Conservation (phyloP, 2,113 vertebrate species). For the Thamnaconus septentrionalis region DNA sequence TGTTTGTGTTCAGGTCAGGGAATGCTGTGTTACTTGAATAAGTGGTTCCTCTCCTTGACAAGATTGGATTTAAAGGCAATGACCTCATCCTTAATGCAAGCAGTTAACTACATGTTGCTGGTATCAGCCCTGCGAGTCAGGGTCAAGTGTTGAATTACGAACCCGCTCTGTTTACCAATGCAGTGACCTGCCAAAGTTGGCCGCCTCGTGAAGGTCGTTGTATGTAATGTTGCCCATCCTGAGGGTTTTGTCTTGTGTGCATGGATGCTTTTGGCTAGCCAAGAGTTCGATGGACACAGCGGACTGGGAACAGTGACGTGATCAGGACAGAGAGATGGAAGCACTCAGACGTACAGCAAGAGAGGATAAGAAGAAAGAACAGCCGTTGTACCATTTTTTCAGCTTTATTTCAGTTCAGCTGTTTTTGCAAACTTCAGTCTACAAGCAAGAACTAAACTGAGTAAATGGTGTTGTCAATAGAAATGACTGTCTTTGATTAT, state of each 20-base stretch:
- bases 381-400: too few species aligned
- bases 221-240: not conserved
- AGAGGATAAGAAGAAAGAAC: too few species aligned
- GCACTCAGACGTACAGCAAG: not conserved
- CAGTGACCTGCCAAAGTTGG: conserved; percentile 8
- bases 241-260: not conserved
- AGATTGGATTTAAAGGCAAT: conserved; percentile 32
- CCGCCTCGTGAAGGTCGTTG: conserved; percentile 17
- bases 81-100: conserved; percentile 33
- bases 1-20: conserved; percentile 29
- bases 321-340: conserved; percentile 1
- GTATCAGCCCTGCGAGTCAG: not conserved
- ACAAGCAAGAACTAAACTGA: too few species aligned
- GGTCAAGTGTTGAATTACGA: conserved; percentile 10
- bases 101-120: not conserved
- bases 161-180: conserved; percentile 18
- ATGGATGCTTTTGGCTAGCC: not conserved
- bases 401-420: too few species aligned
- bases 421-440: too few species aligned
- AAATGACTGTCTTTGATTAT: too few species aligned
- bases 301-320: not conserved
- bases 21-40: conserved; percentile 18
- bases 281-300: not conserved
- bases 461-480: too few species aligned
- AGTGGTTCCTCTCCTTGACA: conserved; percentile 29